Evolutionary conservation across 2,797 vertebrate genomes (phyloP).

Genomic region (Phrynocephalus vlangalii): DNA sequence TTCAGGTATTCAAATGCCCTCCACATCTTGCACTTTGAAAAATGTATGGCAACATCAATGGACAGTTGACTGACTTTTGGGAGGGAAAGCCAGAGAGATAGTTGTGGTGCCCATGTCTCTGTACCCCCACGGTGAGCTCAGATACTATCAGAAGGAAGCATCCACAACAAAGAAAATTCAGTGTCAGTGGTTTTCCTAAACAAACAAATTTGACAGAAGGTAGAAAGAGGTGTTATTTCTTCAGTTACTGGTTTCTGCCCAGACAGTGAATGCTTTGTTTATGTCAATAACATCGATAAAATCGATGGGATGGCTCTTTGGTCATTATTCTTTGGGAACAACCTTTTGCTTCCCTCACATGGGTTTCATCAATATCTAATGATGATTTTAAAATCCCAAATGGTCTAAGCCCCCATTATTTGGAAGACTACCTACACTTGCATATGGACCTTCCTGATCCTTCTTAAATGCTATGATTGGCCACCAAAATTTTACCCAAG

Average conservation of each 20-base stretch:
- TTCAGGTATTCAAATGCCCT: no score
- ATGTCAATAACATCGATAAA: background rate
- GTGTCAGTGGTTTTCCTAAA: background rate
- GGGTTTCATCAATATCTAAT: background rate
- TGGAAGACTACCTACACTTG: background rate
- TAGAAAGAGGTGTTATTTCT: background rate
- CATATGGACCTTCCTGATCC: no score
- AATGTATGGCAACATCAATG: no score
- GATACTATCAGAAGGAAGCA: background rate
- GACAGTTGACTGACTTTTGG: no score
- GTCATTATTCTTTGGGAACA: background rate
- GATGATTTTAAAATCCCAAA: background rate
- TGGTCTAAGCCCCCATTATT: background rate
- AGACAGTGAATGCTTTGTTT: background rate
- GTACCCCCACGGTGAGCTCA: no score
- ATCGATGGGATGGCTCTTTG: background rate
- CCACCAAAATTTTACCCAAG: background rate
- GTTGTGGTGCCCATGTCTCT: no score
- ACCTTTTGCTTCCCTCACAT: background rate
- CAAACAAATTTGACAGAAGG: background rate
- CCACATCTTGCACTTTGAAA: no score
- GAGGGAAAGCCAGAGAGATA: no score
- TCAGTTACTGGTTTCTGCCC: background rate
- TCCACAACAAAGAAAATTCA: background rate
- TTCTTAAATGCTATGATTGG: background rate